Evolutionary conservation across 2,888 invertebrate genomes (phyloP), one percentile per base, ranked within the genome.

Genomic region (Coelogynopora nodosa): DNA sequence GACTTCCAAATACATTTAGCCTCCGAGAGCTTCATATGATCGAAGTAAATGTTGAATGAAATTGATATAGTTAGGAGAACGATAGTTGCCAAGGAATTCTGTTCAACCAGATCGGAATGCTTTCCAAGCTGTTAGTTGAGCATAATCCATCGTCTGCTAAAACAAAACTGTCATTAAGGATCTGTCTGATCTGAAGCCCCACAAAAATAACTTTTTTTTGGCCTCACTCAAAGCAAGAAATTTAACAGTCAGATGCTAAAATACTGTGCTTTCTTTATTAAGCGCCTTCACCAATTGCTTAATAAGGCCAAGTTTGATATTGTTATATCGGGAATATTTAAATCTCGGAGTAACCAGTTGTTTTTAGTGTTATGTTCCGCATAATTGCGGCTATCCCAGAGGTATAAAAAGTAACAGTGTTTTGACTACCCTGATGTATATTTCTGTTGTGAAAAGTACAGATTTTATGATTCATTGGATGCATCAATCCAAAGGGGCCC

Each of bases 391-490:
- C n/a, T n/a, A n/a, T n/a, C n/a, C n/a, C n/a, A n/a, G n/a, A n/a
- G n/a, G n/a, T n/a, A n/a, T n/a, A n/a, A n/a, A n/a, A 49, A 49
- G 49, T 18, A 49, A 49, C 49, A 49, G 49, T n/a, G n/a, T n/a
- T n/a, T n/a, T n/a, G 49, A 80, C 2, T 23, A 27, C 10, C 2
- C 23, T 5, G 80, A 80, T 27, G 80, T 10, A 80, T 80, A n/a
- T 80, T 80, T 23, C 80, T 23, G 5, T 29, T 80, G 80, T 80
- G 80, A 80, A 80, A 80, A 49, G 49, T 49, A 27, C 80, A 80
- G 29, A 5, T 29, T 29, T 80, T 80, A 2, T 80, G n/a, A 5
- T 80, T 5, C 23, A 80, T 80, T 2, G 2, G 80, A 2, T 27
- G 10, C 10, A 10, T 27, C 23, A 27, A 10, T 5, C 80, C n/a